These are phyloP conservation scores for Pantala flavescens DNA, from an alignment of 1,140 invertebrate genomes.

Conservation along the genomic window DNA sequence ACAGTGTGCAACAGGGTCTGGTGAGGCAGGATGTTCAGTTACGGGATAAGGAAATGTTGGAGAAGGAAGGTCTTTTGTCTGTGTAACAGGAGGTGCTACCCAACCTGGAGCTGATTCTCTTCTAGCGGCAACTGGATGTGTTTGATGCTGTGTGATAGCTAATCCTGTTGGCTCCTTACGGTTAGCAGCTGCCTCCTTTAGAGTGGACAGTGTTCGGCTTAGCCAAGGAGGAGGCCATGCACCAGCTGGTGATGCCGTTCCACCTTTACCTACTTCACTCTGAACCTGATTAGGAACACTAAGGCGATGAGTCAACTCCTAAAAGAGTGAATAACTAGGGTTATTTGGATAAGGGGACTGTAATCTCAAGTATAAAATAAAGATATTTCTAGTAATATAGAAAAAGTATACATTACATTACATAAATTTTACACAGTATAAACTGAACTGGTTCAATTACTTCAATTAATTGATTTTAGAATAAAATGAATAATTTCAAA, in stretches of 20 bases:
- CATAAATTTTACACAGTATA: too few species aligned
- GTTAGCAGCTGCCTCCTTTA: conserved; percentile 48
- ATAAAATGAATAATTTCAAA: too few species aligned
- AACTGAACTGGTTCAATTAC: too few species aligned
- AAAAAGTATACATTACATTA: too few species aligned
- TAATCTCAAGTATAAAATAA: too few species aligned
- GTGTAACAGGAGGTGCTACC: background rate
- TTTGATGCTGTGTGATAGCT: background rate
- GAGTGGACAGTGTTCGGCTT: conserved; percentile 70
- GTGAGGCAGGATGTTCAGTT: background rate
- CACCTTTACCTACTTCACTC: conserved; percentile 42
- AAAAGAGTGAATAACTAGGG: too few species aligned
- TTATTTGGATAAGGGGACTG: too few species aligned
- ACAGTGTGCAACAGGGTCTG: background rate
- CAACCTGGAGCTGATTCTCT: background rate
- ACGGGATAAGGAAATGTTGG: background rate
- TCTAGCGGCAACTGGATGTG: background rate
- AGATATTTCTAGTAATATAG: too few species aligned
- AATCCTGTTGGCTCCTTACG: background rate
- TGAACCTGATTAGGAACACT: conserved; percentile 38
- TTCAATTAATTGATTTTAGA: too few species aligned
- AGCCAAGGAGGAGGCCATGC: conserved; percentile 52
- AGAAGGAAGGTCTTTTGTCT: background rate
- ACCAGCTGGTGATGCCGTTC: conserved; percentile 50
- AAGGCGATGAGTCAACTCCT: conserved; percentile 89